These are phyloP conservation scores for Scylla paramamosain DNA, from an alignment of 1,140 invertebrate species.

Conservation along the genomic window DNA sequence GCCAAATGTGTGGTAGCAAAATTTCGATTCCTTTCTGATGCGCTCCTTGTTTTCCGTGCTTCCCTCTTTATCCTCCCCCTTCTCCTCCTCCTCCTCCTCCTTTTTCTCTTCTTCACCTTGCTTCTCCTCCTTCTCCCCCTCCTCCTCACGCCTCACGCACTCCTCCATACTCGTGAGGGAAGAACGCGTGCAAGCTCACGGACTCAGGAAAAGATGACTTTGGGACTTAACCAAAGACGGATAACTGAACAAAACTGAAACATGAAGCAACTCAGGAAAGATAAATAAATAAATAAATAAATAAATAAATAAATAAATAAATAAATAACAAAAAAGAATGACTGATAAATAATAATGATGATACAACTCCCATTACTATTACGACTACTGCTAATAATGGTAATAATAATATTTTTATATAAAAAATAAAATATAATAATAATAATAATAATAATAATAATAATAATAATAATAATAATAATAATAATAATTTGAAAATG, in stretches of 20 bases:
- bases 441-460: slow-evolving; percentile 4
- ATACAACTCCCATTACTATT: not conserved
- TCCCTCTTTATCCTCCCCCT: not conserved
- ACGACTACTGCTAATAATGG: no score
- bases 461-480: slow-evolving; percentile 29
- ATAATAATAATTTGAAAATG: slow-evolving; percentile 17
- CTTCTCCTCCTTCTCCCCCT: not conserved
- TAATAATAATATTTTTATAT: not conserved
- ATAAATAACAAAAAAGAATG: not conserved
- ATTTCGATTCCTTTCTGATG: not conserved
- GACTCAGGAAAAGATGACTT: not conserved
- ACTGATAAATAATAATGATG: not conserved
- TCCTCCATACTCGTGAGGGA: not conserved
- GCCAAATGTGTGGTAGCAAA: not conserved
- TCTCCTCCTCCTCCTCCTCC: not conserved
- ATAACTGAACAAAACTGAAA: not conserved
- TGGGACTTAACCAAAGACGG: not conserved
- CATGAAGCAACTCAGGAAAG: not conserved
- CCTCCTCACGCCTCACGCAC: not conserved
- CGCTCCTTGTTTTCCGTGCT: not conserved
- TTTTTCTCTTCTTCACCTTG: not conserved
- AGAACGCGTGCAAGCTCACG: not conserved
- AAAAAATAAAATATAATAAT: not conserved
- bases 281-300: not conserved
- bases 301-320: not conserved